A percentile compares a stretch with the other conserved stretches of the same genome.
These are phyloP conservation scores for Hybos culiciformis DNA, from an alignment of 2,888 invertebrate genomes.

Conservation along the genomic window DNA sequence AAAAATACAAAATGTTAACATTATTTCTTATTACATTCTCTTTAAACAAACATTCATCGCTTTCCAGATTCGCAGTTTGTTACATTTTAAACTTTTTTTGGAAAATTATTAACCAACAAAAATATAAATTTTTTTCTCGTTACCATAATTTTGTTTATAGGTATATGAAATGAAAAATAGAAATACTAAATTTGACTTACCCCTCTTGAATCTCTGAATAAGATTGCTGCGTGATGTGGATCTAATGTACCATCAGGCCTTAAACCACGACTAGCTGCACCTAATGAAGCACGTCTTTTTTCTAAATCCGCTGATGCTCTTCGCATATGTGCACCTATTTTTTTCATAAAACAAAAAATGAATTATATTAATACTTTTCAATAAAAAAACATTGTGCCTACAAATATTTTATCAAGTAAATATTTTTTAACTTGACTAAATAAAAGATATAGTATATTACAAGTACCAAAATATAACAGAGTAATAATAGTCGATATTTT, in stretches of 20 bases:
- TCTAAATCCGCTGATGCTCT: constrained; percentile 67
- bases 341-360: constrained; percentile 16
- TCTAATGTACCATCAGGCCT: constrained; percentile 60
- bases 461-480: constrained; percentile 18
- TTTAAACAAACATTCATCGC: no score
- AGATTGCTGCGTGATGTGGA: constrained; percentile 78
- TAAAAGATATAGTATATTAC: constrained; percentile 7
- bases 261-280: constrained; percentile 40
- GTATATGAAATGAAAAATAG: neutral
- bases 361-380: neutral
- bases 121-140: no score
- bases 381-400: neutral
- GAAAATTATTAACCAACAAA: no score
- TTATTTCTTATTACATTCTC: no score
- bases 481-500: no score
- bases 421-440: neutral
- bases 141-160: neutral
- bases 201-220: constrained; percentile 85
- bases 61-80: no score
- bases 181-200: constrained; percentile 48
- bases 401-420: neutral
- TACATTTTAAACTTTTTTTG: no score
- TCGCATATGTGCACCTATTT: constrained; percentile 61
- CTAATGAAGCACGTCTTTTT: constrained; percentile 63
- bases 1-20: no score